These are phyloP conservation scores for Hoplostethus mediterraneus DNA, from an alignment of 2,797 vertebrate genomes.

Conservation along the genomic window DNA sequence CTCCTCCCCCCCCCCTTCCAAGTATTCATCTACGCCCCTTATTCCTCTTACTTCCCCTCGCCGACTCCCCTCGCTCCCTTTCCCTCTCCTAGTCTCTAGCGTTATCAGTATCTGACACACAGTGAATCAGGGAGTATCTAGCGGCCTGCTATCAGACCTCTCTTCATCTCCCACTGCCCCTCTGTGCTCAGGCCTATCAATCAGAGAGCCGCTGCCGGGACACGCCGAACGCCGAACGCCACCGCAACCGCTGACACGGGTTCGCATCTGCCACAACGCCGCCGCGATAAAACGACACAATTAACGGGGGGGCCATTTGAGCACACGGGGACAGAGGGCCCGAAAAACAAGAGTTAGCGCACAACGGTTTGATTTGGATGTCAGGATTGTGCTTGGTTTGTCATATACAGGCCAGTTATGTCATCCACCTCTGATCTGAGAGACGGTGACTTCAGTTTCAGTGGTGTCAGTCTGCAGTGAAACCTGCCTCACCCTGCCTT, in stretches of 20 bases:
- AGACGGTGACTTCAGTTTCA: too few relatives aligned
- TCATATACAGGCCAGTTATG: too few relatives aligned
- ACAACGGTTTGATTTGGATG: too few relatives aligned
- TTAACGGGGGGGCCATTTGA: not conserved
- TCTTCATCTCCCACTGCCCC: conserved; percentile 84
- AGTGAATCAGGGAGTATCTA: conserved; percentile 86
- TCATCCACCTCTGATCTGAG: too few relatives aligned
- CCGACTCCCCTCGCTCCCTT: conserved; percentile 38
- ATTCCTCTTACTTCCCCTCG: conserved; percentile 58
- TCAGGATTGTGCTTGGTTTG: too few relatives aligned
- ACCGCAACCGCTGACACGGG: conserved; percentile 28
- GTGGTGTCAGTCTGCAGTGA: too few relatives aligned
- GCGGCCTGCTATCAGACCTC: conserved; percentile 82
- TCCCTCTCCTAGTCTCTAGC: conserved; percentile 49
- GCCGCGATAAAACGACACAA: conserved; percentile 6
- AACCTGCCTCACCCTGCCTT: too few relatives aligned
- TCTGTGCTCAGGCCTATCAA: conserved; percentile 81
- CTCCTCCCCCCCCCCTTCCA: conserved; percentile 28
- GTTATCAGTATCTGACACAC: conserved; percentile 87
- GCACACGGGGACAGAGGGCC: too few relatives aligned
- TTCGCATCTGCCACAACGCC: conserved; percentile 9
- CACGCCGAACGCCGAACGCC: conserved; percentile 43
- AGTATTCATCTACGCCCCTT: conserved; percentile 64
- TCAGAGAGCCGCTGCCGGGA: conserved; percentile 74
- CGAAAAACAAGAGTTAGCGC: too few relatives aligned